Conservation (phyloP, 2,888 invertebrate genomes). For the Oegoconia quadripuncta region DNA sequence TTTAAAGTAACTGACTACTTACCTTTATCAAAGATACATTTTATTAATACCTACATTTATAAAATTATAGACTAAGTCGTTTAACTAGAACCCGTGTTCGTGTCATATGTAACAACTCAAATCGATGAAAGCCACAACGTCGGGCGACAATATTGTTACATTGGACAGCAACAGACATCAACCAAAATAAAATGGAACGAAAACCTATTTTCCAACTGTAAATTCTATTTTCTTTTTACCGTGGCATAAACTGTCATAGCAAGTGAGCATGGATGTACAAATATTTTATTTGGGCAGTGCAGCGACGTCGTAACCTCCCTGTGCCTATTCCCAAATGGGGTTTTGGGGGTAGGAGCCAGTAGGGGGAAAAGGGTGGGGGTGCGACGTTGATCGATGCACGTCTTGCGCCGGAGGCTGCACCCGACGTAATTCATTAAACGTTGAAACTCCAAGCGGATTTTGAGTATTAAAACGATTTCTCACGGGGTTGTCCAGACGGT, state of each 20-base stretch:
- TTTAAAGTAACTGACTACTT: too few species aligned
- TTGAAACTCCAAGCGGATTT: slow-evolving; percentile 77
- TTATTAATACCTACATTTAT: too few species aligned
- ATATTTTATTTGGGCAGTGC: slow-evolving; percentile 77
- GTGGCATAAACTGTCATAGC: slow-evolving; percentile 13
- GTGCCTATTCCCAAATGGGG: slow-evolving; percentile 49
- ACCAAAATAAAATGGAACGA: not conserved
- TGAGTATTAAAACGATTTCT: slow-evolving; percentile 78
- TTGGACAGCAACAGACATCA: not conserved
- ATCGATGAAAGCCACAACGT: too few species aligned
- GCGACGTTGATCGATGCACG: slow-evolving; percentile 65
- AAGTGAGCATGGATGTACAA: slow-evolving; percentile 41
- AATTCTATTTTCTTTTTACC: slow-evolving; percentile 11
- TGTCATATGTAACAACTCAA: too few species aligned
- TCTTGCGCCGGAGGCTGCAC: slow-evolving; percentile 81
- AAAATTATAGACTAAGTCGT: too few species aligned
- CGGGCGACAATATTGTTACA: too few species aligned
- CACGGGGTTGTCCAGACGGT: slow-evolving; percentile 59
- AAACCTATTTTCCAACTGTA: slow-evolving; percentile 3
- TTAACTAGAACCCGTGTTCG: too few species aligned
- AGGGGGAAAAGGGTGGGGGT: slow-evolving; percentile 26
- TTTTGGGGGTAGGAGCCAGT: slow-evolving; percentile 21
- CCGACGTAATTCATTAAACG: slow-evolving; percentile 79
- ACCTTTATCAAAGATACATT: too few species aligned
- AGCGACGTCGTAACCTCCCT: slow-evolving; percentile 53